A percentile compares a stretch with the other conserved stretches of the same genome.
Evolutionary conservation across 2,888 invertebrate genomes (phyloP).

Genomic region (Teinopalpus imperialis): DNA sequence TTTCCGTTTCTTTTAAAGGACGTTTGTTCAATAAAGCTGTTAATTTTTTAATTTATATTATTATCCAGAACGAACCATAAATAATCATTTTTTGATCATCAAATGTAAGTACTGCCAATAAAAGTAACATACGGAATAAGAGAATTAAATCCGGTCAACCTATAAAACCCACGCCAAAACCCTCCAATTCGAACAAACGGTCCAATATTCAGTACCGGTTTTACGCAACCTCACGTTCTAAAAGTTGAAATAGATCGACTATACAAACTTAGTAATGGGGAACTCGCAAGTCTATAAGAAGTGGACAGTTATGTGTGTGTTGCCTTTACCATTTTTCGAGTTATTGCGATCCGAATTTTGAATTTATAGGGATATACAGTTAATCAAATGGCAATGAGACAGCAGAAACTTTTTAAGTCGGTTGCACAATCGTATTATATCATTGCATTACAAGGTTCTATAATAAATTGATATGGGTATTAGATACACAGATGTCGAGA

Average conservation of each 20-base stretch:
- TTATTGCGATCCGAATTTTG: constrained; percentile 32
- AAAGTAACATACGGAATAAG: background rate
- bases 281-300: constrained; percentile 27
- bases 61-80: no score
- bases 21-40: no score
- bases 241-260: constrained; percentile 13
- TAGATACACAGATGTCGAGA: constrained; percentile 14
- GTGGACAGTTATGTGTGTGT: constrained; percentile 35
- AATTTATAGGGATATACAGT: constrained; percentile 34
- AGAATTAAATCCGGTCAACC: background rate
- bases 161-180: constrained; percentile 28
- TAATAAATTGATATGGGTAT: constrained; percentile 16
- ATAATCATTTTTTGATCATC: no score
- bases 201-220: constrained; percentile 43
- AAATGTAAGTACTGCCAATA: no score
- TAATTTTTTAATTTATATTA: no score
- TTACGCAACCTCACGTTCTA: constrained; percentile 29
- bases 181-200: constrained; percentile 51
- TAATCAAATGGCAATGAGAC: constrained; percentile 40
- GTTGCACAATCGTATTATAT: constrained; percentile 32
- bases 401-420: constrained; percentile 25
- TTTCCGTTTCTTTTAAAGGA: no score
- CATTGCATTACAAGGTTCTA: constrained; percentile 24
- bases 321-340: constrained; percentile 32
- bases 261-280: constrained; percentile 6